Conservation (phyloP, 2,797 vertebrate species). For the Natrix natrix region DNA sequence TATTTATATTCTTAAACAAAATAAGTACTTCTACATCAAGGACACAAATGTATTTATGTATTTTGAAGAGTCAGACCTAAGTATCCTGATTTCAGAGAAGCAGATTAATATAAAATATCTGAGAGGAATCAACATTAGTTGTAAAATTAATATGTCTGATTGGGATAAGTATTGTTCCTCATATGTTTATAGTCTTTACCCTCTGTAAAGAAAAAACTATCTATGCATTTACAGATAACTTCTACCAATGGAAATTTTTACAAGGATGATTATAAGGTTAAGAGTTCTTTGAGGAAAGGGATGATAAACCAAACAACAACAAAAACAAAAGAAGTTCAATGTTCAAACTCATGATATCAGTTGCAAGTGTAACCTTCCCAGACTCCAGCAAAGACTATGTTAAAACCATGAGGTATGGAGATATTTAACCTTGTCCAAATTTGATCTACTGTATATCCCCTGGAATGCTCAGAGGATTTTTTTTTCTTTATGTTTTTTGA, state of each 20-base stretch:
- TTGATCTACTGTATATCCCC: not conserved
- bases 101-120: not conserved
- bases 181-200: not conserved
- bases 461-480: not conserved
- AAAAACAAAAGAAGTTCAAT: not conserved
- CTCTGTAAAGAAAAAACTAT: not conserved
- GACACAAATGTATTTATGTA: not conserved
- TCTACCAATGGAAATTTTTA: not conserved
- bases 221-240: not conserved
- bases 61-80: not conserved
- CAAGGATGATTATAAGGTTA: not conserved
- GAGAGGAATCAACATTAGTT: not conserved
- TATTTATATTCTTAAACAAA: not conserved
- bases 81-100: not conserved
- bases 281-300: not conserved
- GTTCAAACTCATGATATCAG: not conserved
- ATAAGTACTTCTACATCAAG: not conserved
- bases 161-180: not conserved
- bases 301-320: not conserved
- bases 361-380: conserved; percentile 7
- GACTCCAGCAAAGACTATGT: not conserved
- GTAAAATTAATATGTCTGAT: not conserved
- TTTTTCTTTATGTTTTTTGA: conserved; percentile 13
- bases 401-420: conserved; percentile 8
- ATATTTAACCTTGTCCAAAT: conserved; percentile 15